phyloP scores from a whole-genome alignment of 2,113 vertebrate genomes.

The Microtus pennsylvanicus region DNA sequence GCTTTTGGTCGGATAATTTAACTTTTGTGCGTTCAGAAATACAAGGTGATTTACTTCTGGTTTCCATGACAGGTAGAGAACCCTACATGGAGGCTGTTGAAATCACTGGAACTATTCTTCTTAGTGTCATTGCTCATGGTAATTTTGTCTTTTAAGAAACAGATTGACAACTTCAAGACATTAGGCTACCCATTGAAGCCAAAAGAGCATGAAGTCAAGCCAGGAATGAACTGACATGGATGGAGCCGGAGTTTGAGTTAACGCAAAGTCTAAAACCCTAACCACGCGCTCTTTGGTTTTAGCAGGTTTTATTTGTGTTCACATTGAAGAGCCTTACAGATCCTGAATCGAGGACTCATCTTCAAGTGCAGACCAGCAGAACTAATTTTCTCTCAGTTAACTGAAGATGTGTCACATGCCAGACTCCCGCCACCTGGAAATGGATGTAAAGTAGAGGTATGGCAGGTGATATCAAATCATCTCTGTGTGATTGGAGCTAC shows the following conservation, averaged over 20 bases:
- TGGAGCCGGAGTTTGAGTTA: not conserved
- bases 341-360: not conserved
- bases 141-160: conserved; percentile 10
- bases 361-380: not conserved
- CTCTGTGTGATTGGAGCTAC: conserved; percentile 3
- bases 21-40: not conserved
- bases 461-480: not conserved
- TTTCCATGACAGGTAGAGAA: not conserved
- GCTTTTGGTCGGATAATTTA: not conserved
- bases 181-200: not conserved
- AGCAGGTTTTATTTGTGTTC: not conserved
- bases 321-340: not conserved
- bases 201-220: not conserved
- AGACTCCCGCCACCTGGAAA: not conserved
- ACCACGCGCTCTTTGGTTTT: not conserved
- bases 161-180: not conserved
- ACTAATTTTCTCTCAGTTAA: not conserved
- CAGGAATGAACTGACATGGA: not conserved
- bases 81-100: not conserved
- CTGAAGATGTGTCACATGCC: not conserved
- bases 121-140: not conserved
- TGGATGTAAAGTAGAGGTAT: not conserved
- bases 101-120: not conserved
- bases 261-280: not conserved
- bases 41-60: not conserved